Evolutionary conservation across 2,113 vertebrate species (phyloP), one percentile per base, ranked within the genome.

Genomic region (Tiliqua scincoides): DNA sequence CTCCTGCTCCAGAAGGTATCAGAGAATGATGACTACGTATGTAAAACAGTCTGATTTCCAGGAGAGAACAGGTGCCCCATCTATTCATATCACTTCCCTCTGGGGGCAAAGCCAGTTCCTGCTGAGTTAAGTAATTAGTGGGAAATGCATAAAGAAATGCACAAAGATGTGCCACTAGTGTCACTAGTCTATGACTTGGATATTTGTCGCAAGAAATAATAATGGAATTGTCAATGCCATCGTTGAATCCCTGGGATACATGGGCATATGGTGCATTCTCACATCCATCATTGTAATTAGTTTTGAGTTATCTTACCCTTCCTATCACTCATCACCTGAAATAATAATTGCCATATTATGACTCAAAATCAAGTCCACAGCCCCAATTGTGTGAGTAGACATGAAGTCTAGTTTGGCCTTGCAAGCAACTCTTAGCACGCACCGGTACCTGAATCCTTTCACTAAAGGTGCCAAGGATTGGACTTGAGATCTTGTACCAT

Each of bases 51-150:
- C 40, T 77, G 25, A 43, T 54, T 70, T 78, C 54, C 54, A 10
- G 17, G 73, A 61, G 32, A 43, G 52, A 27, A 23, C 6, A 21
- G n/a, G 67, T 6, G 17, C 30, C 37, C 57, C 40, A 27, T 71
- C 35, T 57, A 70, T 43, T 86, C 30, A n/a, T 15, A 30, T 48
- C 27, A 48, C 32, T 62, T 71, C 35, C 48, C 2, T 61, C 63
- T 59, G 35, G 65, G n/a, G 54, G 35, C 48, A 61, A 82, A 87
- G n/a, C 43, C 72, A 40, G 27, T 68, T 75, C 59, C 70, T 67
- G 48, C 63, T 74, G 32, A 87, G 27, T 82, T 74, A 25, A 87
- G 27, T 82, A 57, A 74, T 76, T 87, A 75, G 30, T 40, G 25
- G 67, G 18, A 82, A 75, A 76, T 40, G 8, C 8, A 57, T 20